Percentiles rank a stretch among this genome's conserved stretches.
These are phyloP conservation scores for Melanotaenia parkinsoni DNA, from an alignment of 2,797 vertebrate species.

Conservation along the genomic window DNA sequence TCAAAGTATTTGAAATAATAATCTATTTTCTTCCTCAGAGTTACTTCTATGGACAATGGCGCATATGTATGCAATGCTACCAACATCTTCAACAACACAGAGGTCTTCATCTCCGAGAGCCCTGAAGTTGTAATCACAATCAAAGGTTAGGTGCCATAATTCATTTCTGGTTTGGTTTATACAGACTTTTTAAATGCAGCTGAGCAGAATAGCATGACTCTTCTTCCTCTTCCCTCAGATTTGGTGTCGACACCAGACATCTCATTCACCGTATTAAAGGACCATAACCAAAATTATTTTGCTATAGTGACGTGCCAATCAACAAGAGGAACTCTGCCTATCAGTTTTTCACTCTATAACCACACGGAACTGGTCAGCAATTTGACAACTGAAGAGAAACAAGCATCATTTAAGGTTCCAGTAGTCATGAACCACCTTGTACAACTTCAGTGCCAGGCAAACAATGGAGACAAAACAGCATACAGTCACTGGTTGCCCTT, in stretches of 20 bases:
- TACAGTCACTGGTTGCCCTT: slow-evolving; percentile 38
- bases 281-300: slow-evolving; percentile 27
- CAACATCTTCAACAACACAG: slow-evolving; percentile 59
- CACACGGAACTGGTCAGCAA: not conserved
- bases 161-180: not conserved
- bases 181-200: not conserved
- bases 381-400: not conserved
- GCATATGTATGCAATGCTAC: slow-evolving; percentile 68
- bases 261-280: slow-evolving; percentile 63
- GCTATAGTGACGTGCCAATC: slow-evolving; percentile 67
- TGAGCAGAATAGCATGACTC: not conserved
- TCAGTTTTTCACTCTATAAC: slow-evolving; percentile 70
- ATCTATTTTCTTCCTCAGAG: slow-evolving; percentile 32
- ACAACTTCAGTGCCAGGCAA: slow-evolving; percentile 59
- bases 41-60: slow-evolving; percentile 61
- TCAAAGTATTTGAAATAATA: not conserved
- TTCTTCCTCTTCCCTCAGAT: slow-evolving; percentile 49
- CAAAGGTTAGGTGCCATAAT: slow-evolving; percentile 63
- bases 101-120: slow-evolving; percentile 33
- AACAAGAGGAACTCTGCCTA: slow-evolving; percentile 52
- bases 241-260: slow-evolving; percentile 65
- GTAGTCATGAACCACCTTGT: slow-evolving; percentile 46
- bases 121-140: slow-evolving; percentile 48
- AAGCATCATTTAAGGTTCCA: slow-evolving; percentile 45
- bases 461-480: slow-evolving; percentile 29